Evolutionary conservation across 2,797 vertebrate species (phyloP).

Genomic region (Artibeus lituratus): DNA sequence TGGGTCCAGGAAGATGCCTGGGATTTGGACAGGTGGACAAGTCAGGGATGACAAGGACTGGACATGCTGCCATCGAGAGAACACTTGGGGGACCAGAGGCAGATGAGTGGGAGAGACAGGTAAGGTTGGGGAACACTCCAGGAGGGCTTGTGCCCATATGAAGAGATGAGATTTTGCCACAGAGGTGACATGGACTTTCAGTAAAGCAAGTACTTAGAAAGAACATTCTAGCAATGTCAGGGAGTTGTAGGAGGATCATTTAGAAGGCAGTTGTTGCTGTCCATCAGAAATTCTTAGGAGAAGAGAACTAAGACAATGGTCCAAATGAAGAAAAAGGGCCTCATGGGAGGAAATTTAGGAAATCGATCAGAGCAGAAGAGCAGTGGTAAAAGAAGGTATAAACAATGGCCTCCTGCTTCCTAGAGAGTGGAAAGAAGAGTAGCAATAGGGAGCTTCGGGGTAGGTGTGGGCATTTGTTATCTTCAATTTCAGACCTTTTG

Average conservation of each 20-base stretch:
- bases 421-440: not conserved
- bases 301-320: not conserved
- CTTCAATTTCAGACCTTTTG: not conserved
- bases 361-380: not conserved
- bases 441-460: not conserved
- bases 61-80: fast-evolving
- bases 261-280: not conserved
- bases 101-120: not conserved
- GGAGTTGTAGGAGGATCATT: not conserved
- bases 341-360: not conserved
- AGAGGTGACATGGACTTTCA: not conserved
- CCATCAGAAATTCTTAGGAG: not conserved
- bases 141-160: not conserved
- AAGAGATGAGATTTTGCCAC: not conserved
- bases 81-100: not conserved
- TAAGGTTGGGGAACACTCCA: not conserved
- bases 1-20: not conserved
- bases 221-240: not conserved
- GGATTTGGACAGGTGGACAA: not conserved
- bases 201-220: not conserved
- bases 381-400: not conserved
- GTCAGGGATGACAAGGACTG: not conserved
- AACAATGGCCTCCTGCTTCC: not conserved
- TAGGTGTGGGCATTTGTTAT: not conserved
- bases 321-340: not conserved